Evolutionary conservation across 2,797 vertebrate genomes (phyloP), one percentile per base, ranked within the genome.

Genomic region (Triplophysa bombifrons): DNA sequence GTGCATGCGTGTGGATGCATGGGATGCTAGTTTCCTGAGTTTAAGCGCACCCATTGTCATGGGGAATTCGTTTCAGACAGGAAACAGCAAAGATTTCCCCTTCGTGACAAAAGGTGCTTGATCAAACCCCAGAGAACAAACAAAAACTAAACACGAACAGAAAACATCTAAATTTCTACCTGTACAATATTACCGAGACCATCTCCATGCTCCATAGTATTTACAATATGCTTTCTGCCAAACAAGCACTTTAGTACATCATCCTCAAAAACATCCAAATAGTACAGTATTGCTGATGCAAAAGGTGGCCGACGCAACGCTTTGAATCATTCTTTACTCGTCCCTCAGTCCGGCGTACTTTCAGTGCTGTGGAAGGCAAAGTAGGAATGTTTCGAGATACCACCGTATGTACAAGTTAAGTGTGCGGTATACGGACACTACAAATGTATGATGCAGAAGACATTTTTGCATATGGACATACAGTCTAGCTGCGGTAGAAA

Each of bases 391-490:
- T 91, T 88, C 91, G 92, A 90, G 92, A 94, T 91, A 92, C 84
- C 80, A 90, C 89, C 94, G 90, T 93, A 93, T 94, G 90, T 93
- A 96, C 94, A 95, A 91, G 90, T 85, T 91, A 93, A 90, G 92
- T 92, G 91, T 95, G 94, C 94, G 95, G 94, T 95, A 94, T 91
- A 95, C 91, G 92, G 94, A 91, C 93, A 91, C 93, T 95, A 95
- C 94, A 95, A 95, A 90, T 88, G 92, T 92, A 92, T 94, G 93
- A 97, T 94, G 93, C 94, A 95, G 94, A 90, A 92, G 91, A 95
- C 92, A 91, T 92, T 93, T 95, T 98, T 99, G 97, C 97, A 98
- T 98, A 99, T 96, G 95, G 95, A 97, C 89, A 94, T 96, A 96
- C 94, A 96, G 95, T 96, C 94, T 95, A 94, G 93, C 93, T 92